Conservation (phyloP, 2,888 invertebrate species). For the Sacculina carcini region DNA sequence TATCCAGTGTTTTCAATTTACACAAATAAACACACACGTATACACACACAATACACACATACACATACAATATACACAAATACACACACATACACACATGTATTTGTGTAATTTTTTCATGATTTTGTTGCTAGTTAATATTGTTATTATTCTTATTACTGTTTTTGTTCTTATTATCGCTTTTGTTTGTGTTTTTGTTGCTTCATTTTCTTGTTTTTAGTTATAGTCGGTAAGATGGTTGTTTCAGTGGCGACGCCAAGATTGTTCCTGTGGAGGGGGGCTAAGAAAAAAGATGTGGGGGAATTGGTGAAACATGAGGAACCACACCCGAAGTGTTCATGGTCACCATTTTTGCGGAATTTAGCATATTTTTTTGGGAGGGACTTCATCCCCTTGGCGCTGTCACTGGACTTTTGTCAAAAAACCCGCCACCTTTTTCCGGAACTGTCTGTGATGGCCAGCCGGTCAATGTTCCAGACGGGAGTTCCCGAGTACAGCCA, state of each 20-base stretch:
- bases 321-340: too few relatives aligned
- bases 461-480: constrained; percentile 51
- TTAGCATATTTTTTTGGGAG: neutral
- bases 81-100: neutral
- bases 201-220: neutral
- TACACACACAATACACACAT: too few relatives aligned
- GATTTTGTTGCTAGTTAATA: neutral
- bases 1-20: neutral
- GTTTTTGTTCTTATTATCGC: neutral
- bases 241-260: too few relatives aligned
- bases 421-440: constrained; percentile 37
- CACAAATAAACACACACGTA: neutral
- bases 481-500: constrained; percentile 65
- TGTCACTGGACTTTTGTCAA: too few relatives aligned
- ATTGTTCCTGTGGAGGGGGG: too few relatives aligned
- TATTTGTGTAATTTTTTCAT: neutral
- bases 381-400: neutral
- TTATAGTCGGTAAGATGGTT: too few relatives aligned
- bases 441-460: constrained; percentile 56
- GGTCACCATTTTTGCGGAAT: neutral
- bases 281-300: too few relatives aligned
- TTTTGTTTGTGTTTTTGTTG: neutral
- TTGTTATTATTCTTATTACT: neutral
- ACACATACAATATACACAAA: too few relatives aligned
- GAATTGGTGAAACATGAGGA: too few relatives aligned